Evolutionary conservation across 2,113 vertebrate genomes (phyloP), one percentile per base, ranked within the genome.

Genomic region (Jacana jacana): DNA sequence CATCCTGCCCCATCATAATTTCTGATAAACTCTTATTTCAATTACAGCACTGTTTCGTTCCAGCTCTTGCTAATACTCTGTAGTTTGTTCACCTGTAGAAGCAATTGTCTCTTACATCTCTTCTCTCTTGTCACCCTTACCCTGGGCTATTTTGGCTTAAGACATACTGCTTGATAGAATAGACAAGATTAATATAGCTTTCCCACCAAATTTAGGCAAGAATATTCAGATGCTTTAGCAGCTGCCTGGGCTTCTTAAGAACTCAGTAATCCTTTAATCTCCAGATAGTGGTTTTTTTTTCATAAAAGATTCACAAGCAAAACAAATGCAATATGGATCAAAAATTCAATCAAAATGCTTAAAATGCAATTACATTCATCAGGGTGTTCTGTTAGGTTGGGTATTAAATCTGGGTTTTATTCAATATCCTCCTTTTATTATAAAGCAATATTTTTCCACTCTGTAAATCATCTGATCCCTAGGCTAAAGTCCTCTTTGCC

Each of bases 331-430:
- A 97, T 97, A 98, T 97, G 97, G 98, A 98, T 98, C 96, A 98
- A 98, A 98, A 98, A 98, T 98, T 98, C 98, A 98, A 98, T 98
- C 98, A 98, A 96, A 98, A 98, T 98, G 96, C 98, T 98, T 98
- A 98, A 98, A 98, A 98, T 98, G 98, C 98, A 98, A 98, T 98
- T 98, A 98, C 98, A 98, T 98, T 98, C 98, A 98, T 98, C 98
- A 97, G 98, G 91, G 97, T 98, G 97, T 97, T 98, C 97, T 98
- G 97, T 98, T 98, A 97, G 98, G 96, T 95, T 94, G 88, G 91
- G 97, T 98, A 98, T 98, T 98, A 98, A 98, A 98, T 97, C 97
- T 96, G 95, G 97, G 97, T 84, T 98, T 98, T 98, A 98, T 98
- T 98, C 98, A 98, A 98, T 98, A 98, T 98, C 98, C 96, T 97